Evolutionary conservation across 2,797 vertebrate genomes (phyloP), one percentile per base, ranked within the genome.

Genomic region (Lepus townsendii): DNA sequence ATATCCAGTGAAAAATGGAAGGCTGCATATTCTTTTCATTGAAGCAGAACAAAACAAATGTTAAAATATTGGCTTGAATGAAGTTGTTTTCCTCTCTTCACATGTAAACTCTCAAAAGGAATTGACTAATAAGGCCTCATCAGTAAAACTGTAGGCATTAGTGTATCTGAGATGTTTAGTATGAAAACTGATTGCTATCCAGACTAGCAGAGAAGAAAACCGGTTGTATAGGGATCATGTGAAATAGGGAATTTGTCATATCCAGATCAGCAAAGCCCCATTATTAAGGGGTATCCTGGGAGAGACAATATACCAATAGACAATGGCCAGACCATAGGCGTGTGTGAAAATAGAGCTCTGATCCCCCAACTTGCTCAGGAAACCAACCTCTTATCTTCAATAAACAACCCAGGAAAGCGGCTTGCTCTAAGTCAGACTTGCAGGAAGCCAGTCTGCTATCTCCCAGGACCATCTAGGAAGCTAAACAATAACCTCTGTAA

Each of bases 71-170:
- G 30, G 32, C 72, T 95, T 78, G 54, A 76, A 80, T 75, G 30
- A 30, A 35, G 42, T 73, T 89, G 57, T 90, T 84, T 92, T 84
- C 71, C 62, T 83, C 54, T 88, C 32, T 76, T 87, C 62, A 76
- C 32, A 52, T 26, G 19, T 19, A 69, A 75, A 80, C 62, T 76
- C 76, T 93, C 38, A n/a, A 82, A 95, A 87, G 42, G 35, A 80
- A 73, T 92, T 69, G 24, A n/a, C 80, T 80, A 94, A 72, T 83
- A 87, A 86, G 10, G 3, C 8, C 47, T 69, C 30, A 83, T 90
- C 11, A 19, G 54, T 68, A 65, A 76, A 83, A 83, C 32, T 60
- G 3, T 68, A 69, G 83, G 63, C 11, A 80, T 20, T 63, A 16
- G 9, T 50, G 38, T 83, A 86, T 71, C 65, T 62, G 57, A 50